Evolutionary conservation across 2,888 invertebrate species (phyloP), one percentile per base, ranked within the genome.

Genomic region (Craniophora ligustri): DNA sequence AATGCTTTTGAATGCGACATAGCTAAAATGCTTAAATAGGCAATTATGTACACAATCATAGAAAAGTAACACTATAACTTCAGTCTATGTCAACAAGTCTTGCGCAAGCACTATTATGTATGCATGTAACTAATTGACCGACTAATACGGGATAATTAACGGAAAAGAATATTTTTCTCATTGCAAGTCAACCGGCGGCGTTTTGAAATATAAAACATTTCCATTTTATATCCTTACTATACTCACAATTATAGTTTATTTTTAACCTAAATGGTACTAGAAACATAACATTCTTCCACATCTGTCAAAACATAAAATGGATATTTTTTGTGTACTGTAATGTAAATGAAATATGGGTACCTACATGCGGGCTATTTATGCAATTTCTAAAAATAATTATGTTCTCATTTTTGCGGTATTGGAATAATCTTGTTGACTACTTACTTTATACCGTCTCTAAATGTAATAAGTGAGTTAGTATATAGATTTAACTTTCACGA

Each of bases 401-500:
- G n/a, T 26, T 26, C 10, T n/a, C n/a, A 3, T 3, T 26, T 26
- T n/a, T 4, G n/a, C 5, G 6, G 5, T 18, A 6, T 35, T 2
- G n/a, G 45, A 2, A 36, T n/a, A 31, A 45, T 45, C 15, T 34
- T 15, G 16, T 16, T 38, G 15, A 53, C 26, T 44, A 32, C n/a
- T 21, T 26, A 31, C 23, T 48, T n/a, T n/a, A n/a, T n/a, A n/a
- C n/a, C n/a, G n/a, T n/a, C n/a, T n/a, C n/a, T n/a, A n/a, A n/a
- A n/a, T n/a, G n/a, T n/a, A n/a, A n/a, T n/a, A n/a, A n/a, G n/a
- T n/a, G n/a, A n/a, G n/a, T n/a, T n/a, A 41, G 47, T 54, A 49
- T 48, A 38, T 38, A 28, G 44, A 48, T 30, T 21, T 41, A 53
- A 72, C 72, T 70, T 72, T 64, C 64, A 49, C 64, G 39, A 32